Base-by-base conservation (phyloP, 1,140 invertebrate species). In the Ips typographus region DNA sequence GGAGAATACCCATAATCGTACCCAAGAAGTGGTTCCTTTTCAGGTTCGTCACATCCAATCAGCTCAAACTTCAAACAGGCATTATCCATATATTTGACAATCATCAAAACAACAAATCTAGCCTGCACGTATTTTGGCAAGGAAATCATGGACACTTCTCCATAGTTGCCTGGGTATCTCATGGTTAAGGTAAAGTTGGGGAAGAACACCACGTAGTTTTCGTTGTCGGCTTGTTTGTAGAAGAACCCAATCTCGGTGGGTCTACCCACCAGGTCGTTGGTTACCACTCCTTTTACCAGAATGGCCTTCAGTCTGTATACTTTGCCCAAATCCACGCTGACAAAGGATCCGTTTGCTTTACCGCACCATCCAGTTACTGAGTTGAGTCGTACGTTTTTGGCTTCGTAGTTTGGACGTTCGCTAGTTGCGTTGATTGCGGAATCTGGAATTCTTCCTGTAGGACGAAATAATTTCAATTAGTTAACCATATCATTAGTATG, bases 221-320 rank as follows among this genome's bases (percentile, higher is more conserved):
- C 95, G 73, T 83, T 89, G 81, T 96, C 94, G 2, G 91, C 86
- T 47, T 94, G 92, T 82, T 98, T 98, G 80, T 98, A 98, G 85
- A 98, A 98, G 82, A 98, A 95, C 67, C 96, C 85, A 64, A 98
- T 94, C 85, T 98, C 95, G 0, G 94, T 98, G 4, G 95, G 94
- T 65, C 95, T 85, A 63, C 95, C 95, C 6, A 96, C 94, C 59
- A 96, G 94, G 76, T 96, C 94, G 73, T 95, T 96, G 1, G 94
- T 96, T 2, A 97, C 92, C 7, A 97, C 94, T 61, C 95, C 95
- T 82, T 96, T 95, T 0, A 96, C 93, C 39, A 96, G 81, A 73
- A 96, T 94, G 2, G 92, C 92, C 82, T 96, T 98, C 0, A 98
- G 91, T 74, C 94, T 85, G 77, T 91, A 93, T 7, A 96, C 89